Evolutionary conservation across 2,113 vertebrate species (phyloP).

Genomic region (Chiloscyllium plagiosum): DNA sequence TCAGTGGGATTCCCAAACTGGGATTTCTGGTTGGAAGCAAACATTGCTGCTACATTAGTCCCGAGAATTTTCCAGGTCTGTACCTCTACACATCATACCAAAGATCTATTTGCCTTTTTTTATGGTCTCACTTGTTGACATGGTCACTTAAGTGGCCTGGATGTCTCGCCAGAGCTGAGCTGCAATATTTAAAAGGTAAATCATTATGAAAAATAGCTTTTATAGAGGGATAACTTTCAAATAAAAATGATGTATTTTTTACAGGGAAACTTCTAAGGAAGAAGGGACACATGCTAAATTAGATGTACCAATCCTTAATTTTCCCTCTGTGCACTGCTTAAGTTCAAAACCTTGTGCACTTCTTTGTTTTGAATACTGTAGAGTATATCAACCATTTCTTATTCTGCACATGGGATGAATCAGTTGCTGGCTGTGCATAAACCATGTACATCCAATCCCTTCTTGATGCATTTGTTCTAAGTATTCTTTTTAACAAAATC

Average conservation of each 20-base stretch:
- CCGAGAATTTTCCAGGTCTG: not conserved
- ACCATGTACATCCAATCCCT: not conserved
- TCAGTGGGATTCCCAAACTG: not conserved
- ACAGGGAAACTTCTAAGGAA: not conserved
- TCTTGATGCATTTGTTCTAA: not conserved
- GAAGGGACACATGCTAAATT: conserved; percentile 18
- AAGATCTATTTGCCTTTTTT: not conserved
- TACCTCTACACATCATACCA: not conserved
- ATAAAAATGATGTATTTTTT: not conserved
- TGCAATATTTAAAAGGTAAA: conserved; percentile 21
- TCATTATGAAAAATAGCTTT: not conserved
- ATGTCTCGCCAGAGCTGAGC: not conserved
- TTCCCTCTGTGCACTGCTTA: conserved; percentile 14
- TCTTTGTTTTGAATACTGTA: not conserved
- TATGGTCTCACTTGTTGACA: not conserved
- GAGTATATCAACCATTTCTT: not conserved
- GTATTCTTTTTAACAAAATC: not conserved
- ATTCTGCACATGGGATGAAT: conserved; percentile 1
- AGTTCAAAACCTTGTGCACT: conserved; percentile 18
- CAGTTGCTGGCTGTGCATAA: conserved; percentile 2
- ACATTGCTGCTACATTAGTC: not conserved
- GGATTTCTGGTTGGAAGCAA: not conserved
- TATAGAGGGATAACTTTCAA: not conserved
- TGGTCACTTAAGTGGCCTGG: not conserved
- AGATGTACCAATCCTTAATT: conserved; percentile 22